These are phyloP conservation scores for Caradrina kadenii DNA, from an alignment of 2,888 invertebrate genomes.

Conservation along the genomic window DNA sequence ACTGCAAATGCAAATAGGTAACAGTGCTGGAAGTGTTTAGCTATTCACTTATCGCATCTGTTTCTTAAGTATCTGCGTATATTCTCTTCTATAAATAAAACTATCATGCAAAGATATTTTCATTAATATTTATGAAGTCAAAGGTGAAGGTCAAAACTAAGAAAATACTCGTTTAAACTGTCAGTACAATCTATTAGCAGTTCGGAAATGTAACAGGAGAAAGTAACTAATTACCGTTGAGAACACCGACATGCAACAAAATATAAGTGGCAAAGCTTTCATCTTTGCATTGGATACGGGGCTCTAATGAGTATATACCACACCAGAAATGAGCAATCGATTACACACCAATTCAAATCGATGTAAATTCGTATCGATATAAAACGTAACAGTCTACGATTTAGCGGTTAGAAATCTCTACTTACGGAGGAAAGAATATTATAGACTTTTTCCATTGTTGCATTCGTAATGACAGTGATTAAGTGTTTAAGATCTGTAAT, in stretches of 20 bases:
- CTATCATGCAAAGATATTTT: constrained; percentile 7
- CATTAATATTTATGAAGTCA: constrained; percentile 26
- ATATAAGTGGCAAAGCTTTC: constrained; percentile 70
- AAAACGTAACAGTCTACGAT: constrained; percentile 44
- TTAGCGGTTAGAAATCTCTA: constrained; percentile 77
- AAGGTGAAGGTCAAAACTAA: constrained; percentile 36
- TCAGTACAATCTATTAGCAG: constrained; percentile 66
- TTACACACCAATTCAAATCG: constrained; percentile 55
- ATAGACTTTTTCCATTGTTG: constrained; percentile 57
- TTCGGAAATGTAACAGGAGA: constrained; percentile 71
- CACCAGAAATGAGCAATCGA: constrained; percentile 60
- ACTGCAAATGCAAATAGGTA: constrained; percentile 13
- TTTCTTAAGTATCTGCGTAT: constrained; percentile 7
- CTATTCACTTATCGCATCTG: constrained; percentile 20
- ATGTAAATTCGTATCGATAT: constrained; percentile 52
- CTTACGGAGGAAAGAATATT: constrained; percentile 68
- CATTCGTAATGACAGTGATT: constrained; percentile 60
- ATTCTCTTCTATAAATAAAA: constrained; percentile 8
- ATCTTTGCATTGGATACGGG: constrained; percentile 67
- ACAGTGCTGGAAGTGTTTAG: constrained; percentile 17
- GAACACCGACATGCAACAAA: constrained; percentile 70
- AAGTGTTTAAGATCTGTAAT: constrained; percentile 56
- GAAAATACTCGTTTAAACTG: constrained; percentile 43
- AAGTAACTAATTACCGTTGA: constrained; percentile 78
- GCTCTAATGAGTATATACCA: constrained; percentile 62